Percentiles rank a stretch among this genome's conserved stretches.
These are phyloP conservation scores for Saxidomus purpurata DNA, from an alignment of 1,140 invertebrate species.

Conservation along the genomic window DNA sequence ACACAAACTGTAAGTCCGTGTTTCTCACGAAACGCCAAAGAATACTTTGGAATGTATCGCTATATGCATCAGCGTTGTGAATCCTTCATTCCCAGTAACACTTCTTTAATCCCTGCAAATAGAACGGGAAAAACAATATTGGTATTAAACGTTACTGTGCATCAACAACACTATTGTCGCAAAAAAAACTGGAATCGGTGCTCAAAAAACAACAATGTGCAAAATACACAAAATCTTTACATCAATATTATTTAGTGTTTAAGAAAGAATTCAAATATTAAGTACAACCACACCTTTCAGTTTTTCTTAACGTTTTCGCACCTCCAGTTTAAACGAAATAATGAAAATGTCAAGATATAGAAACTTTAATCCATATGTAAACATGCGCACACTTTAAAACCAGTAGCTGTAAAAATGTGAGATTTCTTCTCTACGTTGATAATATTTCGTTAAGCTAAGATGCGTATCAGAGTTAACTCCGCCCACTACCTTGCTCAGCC, in stretches of 20 bases:
- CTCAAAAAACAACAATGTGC: constrained; percentile 15
- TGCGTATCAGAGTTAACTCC: constrained; percentile 38
- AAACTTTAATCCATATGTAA: constrained; percentile 51
- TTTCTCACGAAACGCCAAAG: background rate
- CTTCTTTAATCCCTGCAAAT: constrained; percentile 39
- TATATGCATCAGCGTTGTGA: background rate
- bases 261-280: background rate
- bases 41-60: background rate
- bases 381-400: constrained; percentile 57
- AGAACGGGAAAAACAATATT: background rate
- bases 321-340: constrained; percentile 53
- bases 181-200: background rate
- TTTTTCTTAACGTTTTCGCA: constrained; percentile 34
- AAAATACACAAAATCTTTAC: background rate
- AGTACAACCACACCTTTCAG: constrained; percentile 18
- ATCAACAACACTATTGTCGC: background rate
- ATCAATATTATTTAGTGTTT: background rate
- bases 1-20: background rate
- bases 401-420: constrained; percentile 41
- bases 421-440: background rate
- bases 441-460: constrained; percentile 32
- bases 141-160: background rate
- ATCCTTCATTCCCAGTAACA: background rate
- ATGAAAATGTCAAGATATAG: constrained; percentile 41
- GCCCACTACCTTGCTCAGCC: constrained; percentile 15